A percentile compares a stretch with the other conserved stretches of the same genome.
phyloP scores from a whole-genome alignment of 2,888 invertebrate genomes.

The Dasysyrphus albostriatus region DNA sequence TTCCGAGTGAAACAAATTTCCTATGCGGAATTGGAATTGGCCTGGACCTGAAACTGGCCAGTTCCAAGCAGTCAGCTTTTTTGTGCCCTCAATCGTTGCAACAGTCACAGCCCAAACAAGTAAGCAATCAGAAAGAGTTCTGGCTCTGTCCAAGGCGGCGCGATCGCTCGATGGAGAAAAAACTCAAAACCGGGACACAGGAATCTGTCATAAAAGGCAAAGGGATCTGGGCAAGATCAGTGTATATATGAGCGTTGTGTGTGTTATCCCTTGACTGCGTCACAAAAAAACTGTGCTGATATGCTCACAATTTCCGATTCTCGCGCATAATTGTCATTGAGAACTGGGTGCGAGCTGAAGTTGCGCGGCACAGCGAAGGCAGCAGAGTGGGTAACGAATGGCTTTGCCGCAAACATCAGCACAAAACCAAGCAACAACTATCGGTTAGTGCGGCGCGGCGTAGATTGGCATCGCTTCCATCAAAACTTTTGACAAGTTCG shows the following conservation, averaged over 20 bases:
- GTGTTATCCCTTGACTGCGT: slow-evolving; percentile 62
- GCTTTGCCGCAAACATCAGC: slow-evolving; percentile 33
- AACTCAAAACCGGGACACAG: slow-evolving; percentile 50
- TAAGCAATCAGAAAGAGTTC: slow-evolving; percentile 69
- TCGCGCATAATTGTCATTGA: slow-evolving; percentile 75
- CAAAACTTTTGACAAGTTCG: slow-evolving; percentile 76
- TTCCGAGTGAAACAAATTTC: slow-evolving; percentile 75
- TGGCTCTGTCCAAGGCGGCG: slow-evolving; percentile 49
- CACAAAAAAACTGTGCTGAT: slow-evolving; percentile 68
- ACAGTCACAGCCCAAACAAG: slow-evolving; percentile 56
- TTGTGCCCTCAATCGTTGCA: slow-evolving; percentile 20
- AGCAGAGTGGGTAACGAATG: slow-evolving; percentile 10
- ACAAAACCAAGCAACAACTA: slow-evolving; percentile 1
- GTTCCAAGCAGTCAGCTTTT: slow-evolving; percentile 49
- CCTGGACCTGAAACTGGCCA: slow-evolving; percentile 59
- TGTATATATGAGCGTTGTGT: slow-evolving; percentile 46
- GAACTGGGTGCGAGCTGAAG: slow-evolving; percentile 53
- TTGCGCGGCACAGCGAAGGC: slow-evolving; percentile 22
- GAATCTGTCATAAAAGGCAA: slow-evolving; percentile 75
- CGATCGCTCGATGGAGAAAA: slow-evolving; percentile 38
- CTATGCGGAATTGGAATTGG: slow-evolving; percentile 74
- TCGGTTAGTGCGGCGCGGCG: slow-evolving; percentile 41
- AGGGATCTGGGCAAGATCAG: slow-evolving; percentile 66
- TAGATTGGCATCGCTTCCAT: slow-evolving; percentile 76
- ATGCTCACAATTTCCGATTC: slow-evolving; percentile 75